Conservation (phyloP, 2,797 vertebrate genomes). For the Arrhamphus sclerolepis region DNA sequence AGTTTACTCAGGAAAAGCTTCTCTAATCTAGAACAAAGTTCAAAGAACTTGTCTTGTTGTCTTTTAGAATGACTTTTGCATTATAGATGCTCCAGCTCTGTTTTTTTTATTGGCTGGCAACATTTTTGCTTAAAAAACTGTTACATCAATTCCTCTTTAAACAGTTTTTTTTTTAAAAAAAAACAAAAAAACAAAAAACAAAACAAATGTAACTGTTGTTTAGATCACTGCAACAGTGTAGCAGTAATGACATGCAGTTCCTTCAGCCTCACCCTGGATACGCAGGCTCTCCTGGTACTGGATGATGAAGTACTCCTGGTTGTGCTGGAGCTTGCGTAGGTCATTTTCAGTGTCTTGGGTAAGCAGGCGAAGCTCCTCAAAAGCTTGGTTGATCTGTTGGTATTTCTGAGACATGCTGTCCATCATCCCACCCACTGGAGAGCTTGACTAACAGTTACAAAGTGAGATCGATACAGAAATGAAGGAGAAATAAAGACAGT, state of each 20-base stretch:
- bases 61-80: neutral
- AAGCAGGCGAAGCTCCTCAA: constrained; percentile 85
- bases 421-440: constrained; percentile 85
- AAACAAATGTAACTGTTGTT: too few species aligned
- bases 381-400: constrained; percentile 94
- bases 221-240: neutral
- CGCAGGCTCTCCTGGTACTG: constrained; percentile 97
- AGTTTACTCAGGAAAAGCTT: constrained; percentile 31
- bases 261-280: constrained; percentile 87
- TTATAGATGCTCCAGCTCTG: too few species aligned
- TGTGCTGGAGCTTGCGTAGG: constrained; percentile 96
- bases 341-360: constrained; percentile 95
- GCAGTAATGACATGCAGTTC: constrained; percentile 11
- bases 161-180: too few species aligned
- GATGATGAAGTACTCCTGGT: constrained; percentile 98
- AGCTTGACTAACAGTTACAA: constrained; percentile 82
- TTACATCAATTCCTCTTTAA: too few species aligned
- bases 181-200: too few species aligned
- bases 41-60: neutral
- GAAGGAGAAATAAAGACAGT: neutral
- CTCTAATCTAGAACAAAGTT: neutral
- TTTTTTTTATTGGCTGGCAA: too few species aligned
- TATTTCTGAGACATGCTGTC: constrained; percentile 97
- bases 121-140: too few species aligned
- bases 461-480: constrained; percentile 1